A percentile compares a stretch with the other conserved stretches of the same genome.
Evolutionary conservation across 2,888 invertebrate genomes (phyloP).

Genomic region (Drosophila imparisetae): DNA sequence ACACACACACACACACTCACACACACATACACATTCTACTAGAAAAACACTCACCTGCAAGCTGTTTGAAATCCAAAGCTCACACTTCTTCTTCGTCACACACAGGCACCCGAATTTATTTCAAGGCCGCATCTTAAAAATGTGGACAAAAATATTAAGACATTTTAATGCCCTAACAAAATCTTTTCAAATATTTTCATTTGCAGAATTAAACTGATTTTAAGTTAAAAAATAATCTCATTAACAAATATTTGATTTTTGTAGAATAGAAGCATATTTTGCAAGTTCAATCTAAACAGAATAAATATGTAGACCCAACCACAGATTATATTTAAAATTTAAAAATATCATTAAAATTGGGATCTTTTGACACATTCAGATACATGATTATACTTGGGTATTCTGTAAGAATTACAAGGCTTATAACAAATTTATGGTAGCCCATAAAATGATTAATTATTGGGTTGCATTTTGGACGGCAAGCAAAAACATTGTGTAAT

Average conservation of each 20-base stretch:
- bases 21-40: not conserved
- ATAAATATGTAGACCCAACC: not conserved
- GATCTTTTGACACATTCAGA: not conserved
- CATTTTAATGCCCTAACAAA: conserved; percentile 2
- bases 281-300: not conserved
- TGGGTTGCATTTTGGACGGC: not conserved
- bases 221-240: not conserved
- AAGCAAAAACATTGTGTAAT: conserved; percentile 21
- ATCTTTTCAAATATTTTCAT: not conserved
- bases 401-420: not conserved
- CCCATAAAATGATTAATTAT: conserved; percentile 8
- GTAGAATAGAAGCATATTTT: not conserved
- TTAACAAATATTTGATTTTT: not conserved
- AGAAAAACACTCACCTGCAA: conserved; percentile 1
- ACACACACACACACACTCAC: not conserved
- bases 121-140: not conserved
- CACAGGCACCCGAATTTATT: not conserved
- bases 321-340: not conserved
- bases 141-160: not conserved
- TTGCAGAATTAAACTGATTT: not conserved
- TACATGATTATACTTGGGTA: not conserved
- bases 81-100: not conserved
- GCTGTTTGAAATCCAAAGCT: conserved; percentile 4
- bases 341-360: not conserved
- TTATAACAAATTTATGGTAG: not conserved